These are phyloP conservation scores for Ptychoptera albimana DNA, from an alignment of 2,888 invertebrate genomes.

Conservation along the genomic window DNA sequence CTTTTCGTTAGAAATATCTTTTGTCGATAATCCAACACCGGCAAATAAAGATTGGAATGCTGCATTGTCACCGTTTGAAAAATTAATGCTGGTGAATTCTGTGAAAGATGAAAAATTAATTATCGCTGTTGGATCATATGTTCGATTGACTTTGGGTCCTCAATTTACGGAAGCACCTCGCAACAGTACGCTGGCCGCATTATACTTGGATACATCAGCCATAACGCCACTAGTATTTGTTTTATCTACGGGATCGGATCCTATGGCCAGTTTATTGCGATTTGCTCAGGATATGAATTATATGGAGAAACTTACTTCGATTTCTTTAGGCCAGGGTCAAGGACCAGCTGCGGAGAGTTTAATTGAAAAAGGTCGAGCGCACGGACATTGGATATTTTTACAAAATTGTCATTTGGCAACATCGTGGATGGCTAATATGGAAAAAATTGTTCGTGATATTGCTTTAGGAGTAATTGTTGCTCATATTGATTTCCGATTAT, in stretches of 20 bases:
- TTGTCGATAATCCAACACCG: background rate
- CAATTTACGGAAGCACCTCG: slow-evolving; percentile 72
- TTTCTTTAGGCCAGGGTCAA: slow-evolving; percentile 82
- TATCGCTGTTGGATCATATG: slow-evolving; percentile 66
- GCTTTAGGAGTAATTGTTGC: slow-evolving; percentile 46
- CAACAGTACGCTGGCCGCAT: slow-evolving; percentile 24
- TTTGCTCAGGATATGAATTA: slow-evolving; percentile 64
- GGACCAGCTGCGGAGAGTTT: slow-evolving; percentile 74
- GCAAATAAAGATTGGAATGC: slow-evolving; percentile 41
- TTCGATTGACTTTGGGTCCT: slow-evolving; percentile 56
- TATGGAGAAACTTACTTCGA: slow-evolving; percentile 52
- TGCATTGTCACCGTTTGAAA: slow-evolving; percentile 52
- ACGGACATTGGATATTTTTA: slow-evolving; percentile 80
- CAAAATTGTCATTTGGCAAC: slow-evolving; percentile 90
- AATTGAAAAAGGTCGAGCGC: slow-evolving; percentile 49
- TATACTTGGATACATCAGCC: slow-evolving; percentile 46
- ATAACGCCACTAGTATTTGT: slow-evolving; percentile 72
- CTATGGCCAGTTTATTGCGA: slow-evolving; percentile 64
- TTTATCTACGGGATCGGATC: slow-evolving; percentile 77
- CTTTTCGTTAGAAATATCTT: slow-evolving; percentile 33
- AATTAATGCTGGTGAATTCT: slow-evolving; percentile 61
- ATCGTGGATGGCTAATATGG: slow-evolving; percentile 81
- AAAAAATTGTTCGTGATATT: slow-evolving; percentile 58
- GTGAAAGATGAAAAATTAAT: slow-evolving; percentile 68
- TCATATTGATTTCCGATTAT: slow-evolving; percentile 62